phyloP scores from a whole-genome alignment of 2,888 invertebrate species.

The Aplocera efformata region DNA sequence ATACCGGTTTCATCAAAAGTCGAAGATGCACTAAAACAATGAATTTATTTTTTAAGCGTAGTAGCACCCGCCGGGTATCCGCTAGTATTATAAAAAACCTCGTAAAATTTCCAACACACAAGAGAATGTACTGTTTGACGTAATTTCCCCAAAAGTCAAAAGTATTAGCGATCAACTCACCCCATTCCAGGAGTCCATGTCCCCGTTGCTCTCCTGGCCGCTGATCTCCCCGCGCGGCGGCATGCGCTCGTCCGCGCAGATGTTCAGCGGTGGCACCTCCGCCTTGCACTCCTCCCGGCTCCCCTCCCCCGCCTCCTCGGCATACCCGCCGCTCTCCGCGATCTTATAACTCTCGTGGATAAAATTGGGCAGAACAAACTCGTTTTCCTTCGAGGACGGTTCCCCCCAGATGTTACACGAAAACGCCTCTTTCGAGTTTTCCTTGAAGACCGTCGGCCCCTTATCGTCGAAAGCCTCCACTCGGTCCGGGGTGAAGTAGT shows the following conservation, averaged over 20 bases:
- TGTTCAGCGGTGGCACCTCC: slow-evolving; percentile 80
- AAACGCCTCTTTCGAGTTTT: slow-evolving; percentile 33
- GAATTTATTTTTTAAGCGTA: no score
- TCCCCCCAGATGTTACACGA: slow-evolving; percentile 59
- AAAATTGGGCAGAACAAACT: slow-evolving; percentile 71
- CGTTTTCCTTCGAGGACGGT: slow-evolving; percentile 61
- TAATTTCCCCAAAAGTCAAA: background rate
- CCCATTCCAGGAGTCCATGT: slow-evolving; percentile 88
- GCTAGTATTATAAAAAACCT: no score
- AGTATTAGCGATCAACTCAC: slow-evolving; percentile 62
- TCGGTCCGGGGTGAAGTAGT: slow-evolving; percentile 69
- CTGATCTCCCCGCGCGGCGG: slow-evolving; percentile 92
- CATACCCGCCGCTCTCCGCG: slow-evolving; percentile 60
- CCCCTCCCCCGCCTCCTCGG: slow-evolving; percentile 42
- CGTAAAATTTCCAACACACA: no score
- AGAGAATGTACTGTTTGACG: no score
- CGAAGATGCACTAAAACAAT: no score
- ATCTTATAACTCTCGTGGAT: slow-evolving; percentile 73
- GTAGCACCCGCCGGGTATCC: no score
- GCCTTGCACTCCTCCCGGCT: slow-evolving; percentile 56
- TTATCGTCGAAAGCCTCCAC: slow-evolving; percentile 63
- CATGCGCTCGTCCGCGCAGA: slow-evolving; percentile 92
- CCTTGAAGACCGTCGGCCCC: slow-evolving; percentile 51
- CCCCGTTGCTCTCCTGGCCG: slow-evolving; percentile 92
- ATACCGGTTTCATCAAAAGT: no score